Evolutionary conservation across 2,888 invertebrate species (phyloP).

Genomic region (Actias luna): DNA sequence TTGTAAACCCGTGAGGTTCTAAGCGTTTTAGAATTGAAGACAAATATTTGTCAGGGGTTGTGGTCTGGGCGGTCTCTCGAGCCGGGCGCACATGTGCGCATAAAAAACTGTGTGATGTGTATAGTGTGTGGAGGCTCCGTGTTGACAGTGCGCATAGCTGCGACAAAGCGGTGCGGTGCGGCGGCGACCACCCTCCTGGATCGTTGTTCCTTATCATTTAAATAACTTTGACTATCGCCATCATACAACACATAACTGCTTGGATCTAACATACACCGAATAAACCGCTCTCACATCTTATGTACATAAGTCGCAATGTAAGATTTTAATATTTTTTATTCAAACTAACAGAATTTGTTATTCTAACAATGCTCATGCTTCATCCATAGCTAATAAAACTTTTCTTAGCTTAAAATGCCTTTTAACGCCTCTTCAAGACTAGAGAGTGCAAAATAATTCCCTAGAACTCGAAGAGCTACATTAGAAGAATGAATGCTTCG

Average conservation of each 20-base stretch:
- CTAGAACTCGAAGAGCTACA: neutral
- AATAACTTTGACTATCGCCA: conserved; percentile 40
- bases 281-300: conserved; percentile 8
- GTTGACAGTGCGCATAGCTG: conserved; percentile 79
- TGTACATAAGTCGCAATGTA: conserved; percentile 2
- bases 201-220: conserved; percentile 42
- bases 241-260: conserved; percentile 11
- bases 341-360: neutral
- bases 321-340: neutral
- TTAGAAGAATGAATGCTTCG: neutral
- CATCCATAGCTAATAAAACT: neutral
- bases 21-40: conserved; percentile 75
- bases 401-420: neutral
- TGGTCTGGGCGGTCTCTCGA: conserved; percentile 65
- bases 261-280: conserved; percentile 10
- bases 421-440: too few relatives aligned
- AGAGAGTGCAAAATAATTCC: neutral
- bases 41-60: conserved; percentile 74
- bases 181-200: conserved; percentile 61
- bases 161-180: conserved; percentile 52
- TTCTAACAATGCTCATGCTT: neutral
- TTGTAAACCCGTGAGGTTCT: conserved; percentile 59
- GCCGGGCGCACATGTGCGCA: conserved; percentile 63
- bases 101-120: conserved; percentile 70
- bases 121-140: conserved; percentile 57